Conservation (phyloP, 2,888 invertebrate species). For the Philaethria dido region DNA sequence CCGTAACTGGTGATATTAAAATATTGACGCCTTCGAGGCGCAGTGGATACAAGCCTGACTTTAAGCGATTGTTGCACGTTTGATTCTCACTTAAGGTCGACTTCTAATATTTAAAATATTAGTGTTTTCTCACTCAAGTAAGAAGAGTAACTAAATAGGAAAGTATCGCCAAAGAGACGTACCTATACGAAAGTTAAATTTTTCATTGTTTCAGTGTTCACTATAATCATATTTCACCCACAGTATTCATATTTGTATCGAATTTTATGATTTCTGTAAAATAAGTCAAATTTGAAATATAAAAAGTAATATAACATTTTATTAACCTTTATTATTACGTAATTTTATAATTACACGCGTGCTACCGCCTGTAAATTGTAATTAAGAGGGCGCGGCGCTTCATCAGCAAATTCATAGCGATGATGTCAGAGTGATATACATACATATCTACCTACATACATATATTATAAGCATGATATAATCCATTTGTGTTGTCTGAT, state of each 20-base stretch:
- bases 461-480: constrained; percentile 19
- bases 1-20: neutral
- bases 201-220: no score
- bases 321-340: neutral
- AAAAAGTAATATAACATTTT: neutral
- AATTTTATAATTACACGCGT: constrained; percentile 18
- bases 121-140: neutral
- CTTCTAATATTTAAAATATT: neutral
- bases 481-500: constrained; percentile 19
- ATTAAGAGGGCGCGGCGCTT: constrained; percentile 25
- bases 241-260: no score
- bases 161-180: no score
- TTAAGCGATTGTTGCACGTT: neutral
- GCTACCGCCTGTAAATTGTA: constrained; percentile 18
- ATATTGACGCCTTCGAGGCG: neutral
- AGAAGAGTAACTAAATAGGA: neutral
- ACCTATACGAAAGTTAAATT: no score
- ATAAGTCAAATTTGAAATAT: neutral
- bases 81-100: neutral
- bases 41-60: neutral
- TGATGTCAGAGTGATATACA: constrained; percentile 26
- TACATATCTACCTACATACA: neutral
- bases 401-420: constrained; percentile 21
- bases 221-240: no score
- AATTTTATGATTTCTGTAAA: no score